phyloP scores from a whole-genome alignment of 2,113 vertebrate genomes.

The Pachyramphus minor region DNA sequence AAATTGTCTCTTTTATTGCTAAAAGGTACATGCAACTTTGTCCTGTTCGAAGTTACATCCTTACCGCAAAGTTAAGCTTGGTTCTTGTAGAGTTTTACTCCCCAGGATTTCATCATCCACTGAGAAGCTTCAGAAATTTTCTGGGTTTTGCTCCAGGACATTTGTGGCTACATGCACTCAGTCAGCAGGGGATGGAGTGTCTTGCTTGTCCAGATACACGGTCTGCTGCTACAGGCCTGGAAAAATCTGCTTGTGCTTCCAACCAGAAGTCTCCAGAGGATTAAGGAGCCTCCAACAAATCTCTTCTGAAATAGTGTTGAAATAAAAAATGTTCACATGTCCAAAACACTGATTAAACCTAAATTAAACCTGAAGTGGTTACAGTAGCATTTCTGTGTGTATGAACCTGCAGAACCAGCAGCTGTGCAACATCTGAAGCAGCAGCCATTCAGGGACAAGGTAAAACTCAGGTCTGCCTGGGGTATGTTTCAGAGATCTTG shows the following conservation, averaged over 20 bases:
- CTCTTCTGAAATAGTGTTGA: conserved; percentile 12
- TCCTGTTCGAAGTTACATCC: background rate
- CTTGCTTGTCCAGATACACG: background rate
- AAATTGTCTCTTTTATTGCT: background rate
- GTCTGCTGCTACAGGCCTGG: background rate
- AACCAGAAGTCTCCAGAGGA: background rate
- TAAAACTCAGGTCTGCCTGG: background rate
- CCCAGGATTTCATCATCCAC: background rate
- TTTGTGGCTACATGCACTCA: background rate
- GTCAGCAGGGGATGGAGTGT: background rate
- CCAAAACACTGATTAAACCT: conserved; percentile 12
- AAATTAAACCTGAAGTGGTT: background rate
- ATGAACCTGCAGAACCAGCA: background rate
- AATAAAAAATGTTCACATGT: conserved; percentile 8
- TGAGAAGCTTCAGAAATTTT: background rate
- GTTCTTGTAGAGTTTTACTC: background rate
- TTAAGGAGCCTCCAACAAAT: background rate
- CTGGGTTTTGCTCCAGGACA: background rate
- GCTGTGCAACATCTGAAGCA: background rate
- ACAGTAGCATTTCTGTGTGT: background rate
- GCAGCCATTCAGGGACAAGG: background rate
- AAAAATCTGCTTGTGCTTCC: background rate
- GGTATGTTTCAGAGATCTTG: background rate
- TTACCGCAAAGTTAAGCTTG: background rate
- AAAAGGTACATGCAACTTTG: background rate